Evolutionary conservation across 2,797 vertebrate genomes (phyloP).

Genomic region (Mormyrops boulengeri): DNA sequence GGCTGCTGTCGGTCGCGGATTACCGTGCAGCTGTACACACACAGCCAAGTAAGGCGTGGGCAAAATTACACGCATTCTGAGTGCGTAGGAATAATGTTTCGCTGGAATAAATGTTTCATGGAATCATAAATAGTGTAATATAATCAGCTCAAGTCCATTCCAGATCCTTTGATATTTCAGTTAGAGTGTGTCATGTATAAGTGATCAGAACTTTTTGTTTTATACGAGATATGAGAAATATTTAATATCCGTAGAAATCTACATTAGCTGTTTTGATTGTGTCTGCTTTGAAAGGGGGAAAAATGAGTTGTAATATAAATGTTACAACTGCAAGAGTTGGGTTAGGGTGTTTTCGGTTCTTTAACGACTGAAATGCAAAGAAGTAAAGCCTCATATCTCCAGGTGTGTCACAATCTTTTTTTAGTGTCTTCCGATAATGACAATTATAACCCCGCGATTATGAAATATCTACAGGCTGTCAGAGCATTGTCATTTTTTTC

Average conservation of each 20-base stretch:
- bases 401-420: neutral
- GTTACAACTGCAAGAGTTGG: neutral
- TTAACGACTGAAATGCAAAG: neutral
- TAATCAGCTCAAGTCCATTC: neutral
- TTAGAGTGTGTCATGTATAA: neutral
- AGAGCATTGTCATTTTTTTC: neutral
- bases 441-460: neutral
- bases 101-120: neutral
- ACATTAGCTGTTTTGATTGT: neutral
- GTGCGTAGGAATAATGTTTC: neutral
- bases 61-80: neutral
- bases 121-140: neutral
- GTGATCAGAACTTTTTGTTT: neutral
- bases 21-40: neutral
- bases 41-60: neutral
- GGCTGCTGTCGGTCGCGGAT: constrained; percentile 55
- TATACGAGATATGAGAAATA: neutral
- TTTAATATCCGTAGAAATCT: neutral
- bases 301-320: neutral
- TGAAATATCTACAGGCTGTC: neutral
- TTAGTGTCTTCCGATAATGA: neutral
- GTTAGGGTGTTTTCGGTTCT: neutral
- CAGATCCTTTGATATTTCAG: constrained; percentile 3
- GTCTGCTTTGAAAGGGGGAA: neutral
- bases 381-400: neutral